Evolutionary conservation across 2,113 vertebrate genomes (phyloP), one percentile per base, ranked within the genome.

Genomic region (Mionectes macconnelli): DNA sequence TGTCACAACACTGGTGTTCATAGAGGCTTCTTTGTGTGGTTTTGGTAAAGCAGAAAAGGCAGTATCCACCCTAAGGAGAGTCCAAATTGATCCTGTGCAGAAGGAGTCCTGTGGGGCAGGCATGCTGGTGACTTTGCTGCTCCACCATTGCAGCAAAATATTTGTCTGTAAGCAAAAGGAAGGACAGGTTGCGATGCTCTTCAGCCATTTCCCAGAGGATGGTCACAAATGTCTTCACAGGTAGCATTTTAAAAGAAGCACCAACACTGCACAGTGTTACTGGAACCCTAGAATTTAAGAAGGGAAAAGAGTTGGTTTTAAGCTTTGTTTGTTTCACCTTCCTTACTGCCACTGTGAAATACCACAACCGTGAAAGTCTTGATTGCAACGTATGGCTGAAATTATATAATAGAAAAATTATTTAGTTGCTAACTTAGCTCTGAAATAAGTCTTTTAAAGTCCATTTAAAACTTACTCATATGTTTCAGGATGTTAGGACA

Each of bases 71-170:
- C 42, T 63, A 50, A 55, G 31, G 12, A 73, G 45, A 56, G 27
- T 28, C 40, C 30, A 80, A 10, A 16, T 2, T 81, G 74, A 76
- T 44, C 30, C 64, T 6, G 7, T 7, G 4, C 25, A 77, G 31
- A 53, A 66, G 31, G 53, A 66, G 20, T 44, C 30, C 12, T 9
- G 3, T 2, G 3, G 13, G 52, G 13, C 9, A 67, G n/a, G 31
- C 23, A 77, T 0, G 1, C 28, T 14, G 19, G 9, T 1, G 6
- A 9, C 15, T 90, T 72, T 9, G 1, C 17, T 60, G 14, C 17
- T 77, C 44, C 52, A 63, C 1, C 14, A 3, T 22, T 1, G 1
- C 0, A 0, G 7, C 6, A 20, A 44, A 57, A 25, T n/a, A n/a
- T 86, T 86, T 72, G 4, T 60, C 52, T 2, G 4, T 28, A 85